These are phyloP conservation scores for Denticeps clupeoides DNA, from an alignment of 2,797 vertebrate species.

Conservation along the genomic window DNA sequence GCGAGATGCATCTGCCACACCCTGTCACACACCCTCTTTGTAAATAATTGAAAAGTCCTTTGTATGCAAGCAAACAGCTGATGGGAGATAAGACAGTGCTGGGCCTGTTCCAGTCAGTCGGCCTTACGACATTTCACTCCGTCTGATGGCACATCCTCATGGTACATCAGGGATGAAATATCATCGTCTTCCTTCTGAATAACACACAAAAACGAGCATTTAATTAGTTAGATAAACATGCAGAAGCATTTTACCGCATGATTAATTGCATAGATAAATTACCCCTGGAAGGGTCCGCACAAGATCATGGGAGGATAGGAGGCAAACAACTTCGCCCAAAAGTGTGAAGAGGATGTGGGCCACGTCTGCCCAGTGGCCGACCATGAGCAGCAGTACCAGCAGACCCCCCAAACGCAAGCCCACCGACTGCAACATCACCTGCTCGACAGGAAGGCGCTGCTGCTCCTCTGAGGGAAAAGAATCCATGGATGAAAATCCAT, in stretches of 20 bases:
- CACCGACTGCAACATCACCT: slow-evolving; percentile 48
- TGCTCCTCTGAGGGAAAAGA: slow-evolving; percentile 56
- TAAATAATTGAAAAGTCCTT: slow-evolving; percentile 1
- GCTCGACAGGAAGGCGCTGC: slow-evolving; percentile 31
- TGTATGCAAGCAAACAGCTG: neutral
- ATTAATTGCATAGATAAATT: neutral
- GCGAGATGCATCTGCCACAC: neutral
- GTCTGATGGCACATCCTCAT: too few species aligned
- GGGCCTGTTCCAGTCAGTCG: too few species aligned
- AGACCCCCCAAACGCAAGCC: slow-evolving; percentile 67
- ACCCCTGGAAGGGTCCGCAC: slow-evolving; percentile 53
- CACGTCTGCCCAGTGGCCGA: slow-evolving; percentile 70
- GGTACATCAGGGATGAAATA: too few species aligned
- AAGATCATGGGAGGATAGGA: slow-evolving; percentile 48
- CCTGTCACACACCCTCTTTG: neutral
- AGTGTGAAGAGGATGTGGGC: slow-evolving; percentile 60
- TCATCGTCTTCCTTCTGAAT: too few species aligned
- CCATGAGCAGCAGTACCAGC: slow-evolving; percentile 68
- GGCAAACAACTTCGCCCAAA: slow-evolving; percentile 67
- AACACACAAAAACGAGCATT: too few species aligned
- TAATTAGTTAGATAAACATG: too few species aligned
- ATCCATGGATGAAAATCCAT: neutral
- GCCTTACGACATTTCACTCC: too few species aligned
- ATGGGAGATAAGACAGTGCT: neutral
- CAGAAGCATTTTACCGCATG: too few species aligned